Conservation (phyloP, 2,113 vertebrate species). For the Xiphophorus hellerii region DNA sequence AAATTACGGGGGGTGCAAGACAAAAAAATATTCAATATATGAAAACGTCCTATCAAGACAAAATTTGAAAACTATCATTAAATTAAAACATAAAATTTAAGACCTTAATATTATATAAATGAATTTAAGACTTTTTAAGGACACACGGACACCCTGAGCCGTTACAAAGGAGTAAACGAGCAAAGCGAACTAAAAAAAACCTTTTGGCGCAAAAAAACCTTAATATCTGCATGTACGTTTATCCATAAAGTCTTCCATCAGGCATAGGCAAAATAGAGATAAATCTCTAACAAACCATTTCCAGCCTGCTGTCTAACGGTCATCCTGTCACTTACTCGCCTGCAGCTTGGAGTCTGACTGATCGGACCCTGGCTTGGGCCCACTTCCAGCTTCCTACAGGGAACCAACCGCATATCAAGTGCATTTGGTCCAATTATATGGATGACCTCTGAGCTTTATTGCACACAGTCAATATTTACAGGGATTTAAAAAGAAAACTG, state of each 20-base stretch:
- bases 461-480: not conserved
- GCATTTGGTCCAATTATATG: constrained; percentile 17
- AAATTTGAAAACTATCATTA: too few species aligned
- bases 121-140: too few species aligned
- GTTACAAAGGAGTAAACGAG: too few species aligned
- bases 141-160: too few species aligned
- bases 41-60: too few species aligned
- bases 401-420: constrained; percentile 79
- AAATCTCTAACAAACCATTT: not conserved
- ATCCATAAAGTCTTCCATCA: constrained; percentile 6
- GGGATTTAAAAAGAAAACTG: not conserved
- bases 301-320: not conserved
- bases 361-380: constrained; percentile 79
- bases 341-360: constrained; percentile 72
- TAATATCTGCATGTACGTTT: constrained; percentile 19
- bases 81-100: too few species aligned
- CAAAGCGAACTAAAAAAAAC: not conserved
- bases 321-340: constrained; percentile 67
- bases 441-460: not conserved
- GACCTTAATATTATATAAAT: too few species aligned
- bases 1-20: too few species aligned
- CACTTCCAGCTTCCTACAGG: constrained; percentile 82
- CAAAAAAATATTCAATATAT: too few species aligned
- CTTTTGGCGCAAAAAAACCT: constrained; percentile 11
- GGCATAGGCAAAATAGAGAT: not conserved